Conservation (phyloP, 2,113 vertebrate genomes). For the Diglossa brunneiventris region DNA sequence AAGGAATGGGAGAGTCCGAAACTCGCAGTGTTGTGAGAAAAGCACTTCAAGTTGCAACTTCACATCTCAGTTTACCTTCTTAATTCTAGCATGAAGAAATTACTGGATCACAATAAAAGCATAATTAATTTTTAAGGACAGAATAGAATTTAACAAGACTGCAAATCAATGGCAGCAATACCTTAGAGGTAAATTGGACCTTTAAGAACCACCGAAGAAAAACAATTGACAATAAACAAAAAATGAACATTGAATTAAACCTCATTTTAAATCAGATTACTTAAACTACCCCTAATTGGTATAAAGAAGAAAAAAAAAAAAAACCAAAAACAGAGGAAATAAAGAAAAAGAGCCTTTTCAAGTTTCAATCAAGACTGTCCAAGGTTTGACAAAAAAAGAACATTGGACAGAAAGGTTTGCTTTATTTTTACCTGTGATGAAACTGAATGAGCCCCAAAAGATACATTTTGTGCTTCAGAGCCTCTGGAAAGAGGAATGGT, state of each 20-base stretch:
- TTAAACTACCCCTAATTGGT: background rate
- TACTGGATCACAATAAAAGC: background rate
- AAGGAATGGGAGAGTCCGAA: background rate
- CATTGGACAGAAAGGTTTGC: background rate
- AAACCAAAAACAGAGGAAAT: background rate
- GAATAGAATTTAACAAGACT: background rate
- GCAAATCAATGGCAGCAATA: background rate
- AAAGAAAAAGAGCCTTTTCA: background rate
- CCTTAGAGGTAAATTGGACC: background rate
- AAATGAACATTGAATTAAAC: background rate
- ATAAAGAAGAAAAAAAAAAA: background rate
- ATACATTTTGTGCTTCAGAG: conserved; percentile 64
- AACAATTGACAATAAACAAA: background rate
- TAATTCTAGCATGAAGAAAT: background rate
- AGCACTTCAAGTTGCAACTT: background rate
- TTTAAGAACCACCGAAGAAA: background rate
- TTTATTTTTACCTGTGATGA: conserved; percentile 70
- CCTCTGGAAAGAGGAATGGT: conserved; percentile 67
- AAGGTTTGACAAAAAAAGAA: background rate
- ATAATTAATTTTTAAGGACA: background rate
- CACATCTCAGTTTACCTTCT: background rate
- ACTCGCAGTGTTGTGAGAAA: background rate
- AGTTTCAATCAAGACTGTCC: background rate
- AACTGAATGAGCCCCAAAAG: conserved; percentile 57
- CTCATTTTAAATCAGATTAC: background rate